Base-by-base conservation (phyloP, 2,797 vertebrate species). In the Clarias laeviceps region DNA sequence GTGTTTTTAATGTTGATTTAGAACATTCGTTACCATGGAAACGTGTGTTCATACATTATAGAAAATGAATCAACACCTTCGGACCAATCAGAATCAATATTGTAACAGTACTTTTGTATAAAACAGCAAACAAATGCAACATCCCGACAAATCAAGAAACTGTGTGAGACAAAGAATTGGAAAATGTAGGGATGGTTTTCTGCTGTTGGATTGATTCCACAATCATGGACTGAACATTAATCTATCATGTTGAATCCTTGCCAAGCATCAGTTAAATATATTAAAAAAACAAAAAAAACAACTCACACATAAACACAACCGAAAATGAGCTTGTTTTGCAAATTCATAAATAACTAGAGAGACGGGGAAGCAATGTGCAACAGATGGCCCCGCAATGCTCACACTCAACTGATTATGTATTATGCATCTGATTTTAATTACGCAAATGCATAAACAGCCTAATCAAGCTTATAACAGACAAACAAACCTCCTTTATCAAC, bases 401-500 rank as follows among this genome's bases (percentile, higher is more conserved):
- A 61, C 74, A 45, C 74, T 64, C 79, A 80, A 72, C 32, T 20
- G 56, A 88, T 80, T 79, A 83, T 82, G 29, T 74, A 81, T 77
- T 77, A 85, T 70, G 32, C 37, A 61, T 85, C 65, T 80, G 83
- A 84, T 88, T 85, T 87, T 56, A 84, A 84, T 88, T 74, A 87
- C 62, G 82, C 66, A 18, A 84, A 87, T 37, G 45, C 74, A 86
- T 84, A 72, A 88, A 82, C 84, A 72, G 84, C 77, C 84, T 73
- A 86, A 85, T 86, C 85, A 84, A 56, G 65, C 72, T 76, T 76
- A 78, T 32, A 80, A 59, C 66, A 56, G 80, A 82, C 82, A 83
- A 84, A 88, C 66, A 54, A 82, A 77, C 37, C 18, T 68, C 37
- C 84, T 59, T 87, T 72, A 54, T 76, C 57, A 80, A 61, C 34